phyloP scores from a whole-genome alignment of 1,140 invertebrate species.

The Halesus radiatus region DNA sequence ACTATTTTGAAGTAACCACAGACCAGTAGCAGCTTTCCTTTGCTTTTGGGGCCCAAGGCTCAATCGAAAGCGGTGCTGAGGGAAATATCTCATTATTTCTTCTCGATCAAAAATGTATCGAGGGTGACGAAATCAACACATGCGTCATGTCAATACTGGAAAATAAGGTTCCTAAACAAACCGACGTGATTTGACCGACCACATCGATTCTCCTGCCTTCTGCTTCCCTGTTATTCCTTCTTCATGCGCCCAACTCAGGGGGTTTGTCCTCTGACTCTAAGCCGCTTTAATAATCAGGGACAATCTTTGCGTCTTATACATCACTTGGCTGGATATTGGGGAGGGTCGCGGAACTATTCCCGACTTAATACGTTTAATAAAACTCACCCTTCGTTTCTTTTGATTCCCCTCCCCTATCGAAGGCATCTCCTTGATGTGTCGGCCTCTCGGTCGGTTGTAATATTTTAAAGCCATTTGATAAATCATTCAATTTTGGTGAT shows the following conservation, averaged over 20 bases:
- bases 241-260: neutral
- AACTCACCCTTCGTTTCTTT: constrained; percentile 48
- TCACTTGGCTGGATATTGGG: constrained; percentile 45
- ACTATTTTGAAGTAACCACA: too few relatives aligned
- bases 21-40: too few relatives aligned
- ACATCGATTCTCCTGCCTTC: neutral
- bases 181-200: constrained; percentile 9
- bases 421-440: constrained; percentile 46
- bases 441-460: constrained; percentile 32
- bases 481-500: neutral
- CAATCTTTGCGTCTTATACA: constrained; percentile 57
- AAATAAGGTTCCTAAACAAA: constrained; percentile 23
- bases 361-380: constrained; percentile 57
- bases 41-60: too few relatives aligned
- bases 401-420: constrained; percentile 31
- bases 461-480: constrained; percentile 23
- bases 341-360: constrained; percentile 53
- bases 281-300: constrained; percentile 51
- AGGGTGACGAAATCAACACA: neutral
- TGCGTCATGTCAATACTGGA: neutral
- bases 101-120: neutral
- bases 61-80: too few relatives aligned
- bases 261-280: neutral
- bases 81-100: too few relatives aligned
- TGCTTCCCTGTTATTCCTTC: constrained; percentile 5